phyloP scores from a whole-genome alignment of 64 coral and sea anemone genomes.

The Acropora tenuis region DNA sequence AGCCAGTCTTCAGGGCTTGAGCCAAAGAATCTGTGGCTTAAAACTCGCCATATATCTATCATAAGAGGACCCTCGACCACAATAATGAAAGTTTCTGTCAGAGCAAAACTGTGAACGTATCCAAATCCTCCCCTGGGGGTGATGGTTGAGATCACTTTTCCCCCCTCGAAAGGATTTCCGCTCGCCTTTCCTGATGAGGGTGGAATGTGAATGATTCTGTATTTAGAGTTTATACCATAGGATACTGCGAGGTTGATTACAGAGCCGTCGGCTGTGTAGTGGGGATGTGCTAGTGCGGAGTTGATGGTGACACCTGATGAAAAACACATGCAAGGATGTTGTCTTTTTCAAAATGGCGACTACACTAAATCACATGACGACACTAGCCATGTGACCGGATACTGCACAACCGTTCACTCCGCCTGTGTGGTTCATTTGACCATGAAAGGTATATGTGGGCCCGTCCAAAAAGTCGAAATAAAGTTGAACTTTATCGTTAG shows the following conservation, averaged over 20 bases:
- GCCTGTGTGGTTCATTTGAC: no score
- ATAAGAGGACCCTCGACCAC: constrained; percentile 66
- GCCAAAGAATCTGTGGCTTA: constrained; percentile 44
- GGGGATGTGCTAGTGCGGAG: constrained; percentile 72
- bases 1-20: constrained; percentile 41
- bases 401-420: no score
- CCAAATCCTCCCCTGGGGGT: constrained; percentile 23
- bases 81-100: constrained; percentile 88
- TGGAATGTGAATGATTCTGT: constrained; percentile 66
- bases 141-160: constrained; percentile 67
- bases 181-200: constrained; percentile 38
- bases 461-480: no score
- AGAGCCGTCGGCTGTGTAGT: constrained; percentile 64
- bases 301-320: constrained; percentile 1
- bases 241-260: constrained; percentile 59
- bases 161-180: constrained; percentile 71
- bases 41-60: constrained; percentile 36
- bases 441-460: no score
- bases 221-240: constrained; percentile 43
- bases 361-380: no score
- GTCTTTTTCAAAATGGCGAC: no score
- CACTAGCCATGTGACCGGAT: no score
- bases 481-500: no score
- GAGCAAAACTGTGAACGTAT: constrained; percentile 84
- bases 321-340: background rate